These are phyloP conservation scores for Xestoiulus laeticollis DNA, from an alignment of 2,888 invertebrate genomes.

Conservation along the genomic window DNA sequence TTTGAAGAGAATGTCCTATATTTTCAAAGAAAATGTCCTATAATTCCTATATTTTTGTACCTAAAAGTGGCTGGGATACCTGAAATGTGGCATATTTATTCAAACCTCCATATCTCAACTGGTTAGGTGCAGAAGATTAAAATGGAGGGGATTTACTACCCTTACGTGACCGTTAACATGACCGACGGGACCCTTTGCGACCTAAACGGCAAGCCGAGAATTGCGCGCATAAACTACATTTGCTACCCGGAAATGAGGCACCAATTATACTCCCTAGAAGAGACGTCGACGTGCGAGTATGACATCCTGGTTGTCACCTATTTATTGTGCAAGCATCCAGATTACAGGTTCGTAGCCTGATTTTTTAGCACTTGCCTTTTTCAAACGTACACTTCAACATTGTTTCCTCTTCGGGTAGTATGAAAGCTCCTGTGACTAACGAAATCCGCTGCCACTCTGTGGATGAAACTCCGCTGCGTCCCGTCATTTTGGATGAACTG, in stretches of 20 bases:
- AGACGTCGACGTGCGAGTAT: slow-evolving; percentile 93
- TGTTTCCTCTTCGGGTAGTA: slow-evolving; percentile 58
- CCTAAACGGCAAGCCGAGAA: slow-evolving; percentile 82
- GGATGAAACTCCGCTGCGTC: slow-evolving; percentile 72
- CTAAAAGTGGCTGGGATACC: no score
- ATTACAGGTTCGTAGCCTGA: slow-evolving; percentile 71
- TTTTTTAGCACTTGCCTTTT: neutral
- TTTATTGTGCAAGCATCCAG: slow-evolving; percentile 86
- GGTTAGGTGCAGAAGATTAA: slow-evolving; percentile 70
- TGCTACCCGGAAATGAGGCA: slow-evolving; percentile 89
- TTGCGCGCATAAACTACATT: slow-evolving; percentile 84
- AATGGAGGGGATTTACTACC: slow-evolving; percentile 87
- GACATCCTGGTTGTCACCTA: slow-evolving; percentile 90
- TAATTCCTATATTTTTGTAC: no score
- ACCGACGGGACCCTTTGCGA: slow-evolving; percentile 92
- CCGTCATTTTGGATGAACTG: slow-evolving; percentile 75
- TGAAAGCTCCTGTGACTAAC: slow-evolving; percentile 60
- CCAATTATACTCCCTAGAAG: slow-evolving; percentile 91
- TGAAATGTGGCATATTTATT: no score
- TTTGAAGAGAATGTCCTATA: no score
- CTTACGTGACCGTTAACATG: slow-evolving; percentile 83
- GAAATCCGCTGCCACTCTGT: slow-evolving; percentile 64
- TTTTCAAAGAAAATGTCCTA: no score
- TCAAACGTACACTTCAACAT: slow-evolving; percentile 51
- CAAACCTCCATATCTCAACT: neutral